These are phyloP conservation scores for Scolopax rusticola DNA, from an alignment of 2,797 vertebrate species.

Conservation along the genomic window DNA sequence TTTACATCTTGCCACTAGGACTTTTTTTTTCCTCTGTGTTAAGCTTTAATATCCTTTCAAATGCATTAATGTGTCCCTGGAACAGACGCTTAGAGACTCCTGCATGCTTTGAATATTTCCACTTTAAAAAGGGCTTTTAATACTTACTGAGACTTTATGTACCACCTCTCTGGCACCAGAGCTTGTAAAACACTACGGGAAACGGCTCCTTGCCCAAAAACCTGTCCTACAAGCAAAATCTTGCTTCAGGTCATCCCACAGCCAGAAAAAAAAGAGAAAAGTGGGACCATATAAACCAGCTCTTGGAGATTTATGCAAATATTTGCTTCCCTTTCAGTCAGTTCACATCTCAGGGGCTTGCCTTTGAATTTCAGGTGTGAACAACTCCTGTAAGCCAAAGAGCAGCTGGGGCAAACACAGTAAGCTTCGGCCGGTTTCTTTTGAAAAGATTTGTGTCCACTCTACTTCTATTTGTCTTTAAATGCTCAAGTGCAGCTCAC, in stretches of 20 bases:
- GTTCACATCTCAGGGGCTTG: neutral
- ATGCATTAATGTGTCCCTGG: constrained; percentile 80
- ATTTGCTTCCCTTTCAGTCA: neutral
- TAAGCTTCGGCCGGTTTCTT: neutral
- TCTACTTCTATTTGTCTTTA: neutral
- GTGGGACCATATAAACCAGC: neutral
- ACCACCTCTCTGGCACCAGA: constrained; percentile 67
- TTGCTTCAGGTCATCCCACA: constrained; percentile 45
- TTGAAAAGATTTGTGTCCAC: neutral
- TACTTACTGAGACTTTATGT: constrained; percentile 70
- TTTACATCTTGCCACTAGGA: constrained; percentile 81
- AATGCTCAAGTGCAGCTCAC: neutral
- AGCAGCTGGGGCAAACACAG: neutral
- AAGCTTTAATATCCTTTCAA: constrained; percentile 84
- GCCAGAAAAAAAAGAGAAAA: constrained; percentile 1
- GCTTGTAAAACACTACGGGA: constrained; percentile 70
- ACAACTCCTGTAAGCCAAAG: neutral
- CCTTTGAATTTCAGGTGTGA: neutral
- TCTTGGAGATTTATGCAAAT: neutral
- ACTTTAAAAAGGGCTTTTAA: constrained; percentile 79
- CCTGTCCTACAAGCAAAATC: constrained; percentile 39
- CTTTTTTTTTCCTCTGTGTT: constrained; percentile 66
- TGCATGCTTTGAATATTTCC: constrained; percentile 81
- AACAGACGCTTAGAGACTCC: constrained; percentile 78
- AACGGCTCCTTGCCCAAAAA: constrained; percentile 56